These are phyloP conservation scores for Hirundichthys speculiger DNA, from an alignment of 2,113 vertebrate species.

Conservation along the genomic window DNA sequence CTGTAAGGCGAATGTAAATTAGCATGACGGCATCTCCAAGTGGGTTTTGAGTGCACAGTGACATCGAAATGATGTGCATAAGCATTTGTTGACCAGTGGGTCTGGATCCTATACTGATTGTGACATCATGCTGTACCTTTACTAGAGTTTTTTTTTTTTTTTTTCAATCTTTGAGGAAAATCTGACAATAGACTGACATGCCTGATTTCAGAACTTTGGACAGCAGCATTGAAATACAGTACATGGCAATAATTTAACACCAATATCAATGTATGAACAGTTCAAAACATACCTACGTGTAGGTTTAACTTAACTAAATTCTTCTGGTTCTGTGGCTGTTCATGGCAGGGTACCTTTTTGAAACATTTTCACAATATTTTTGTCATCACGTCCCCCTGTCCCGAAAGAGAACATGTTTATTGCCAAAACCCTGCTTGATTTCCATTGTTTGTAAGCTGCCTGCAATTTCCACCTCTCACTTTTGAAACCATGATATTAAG, in stretches of 20 bases:
- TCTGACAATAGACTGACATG: not conserved
- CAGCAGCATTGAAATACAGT: not conserved
- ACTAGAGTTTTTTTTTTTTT: not conserved
- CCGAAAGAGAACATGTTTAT: not conserved
- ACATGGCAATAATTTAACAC: not conserved
- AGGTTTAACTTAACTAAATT: too few species aligned
- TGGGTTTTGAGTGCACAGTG: not conserved
- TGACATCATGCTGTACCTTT: not conserved
- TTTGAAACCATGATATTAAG: too few species aligned
- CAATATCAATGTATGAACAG: not conserved
- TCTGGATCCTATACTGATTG: not conserved
- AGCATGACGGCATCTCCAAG: not conserved
- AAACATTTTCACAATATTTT: slow-evolving; percentile 12
- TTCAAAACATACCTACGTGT: too few species aligned
- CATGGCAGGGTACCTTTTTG: slow-evolving; percentile 4
- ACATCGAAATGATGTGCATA: slow-evolving; percentile 11
- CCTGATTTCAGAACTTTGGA: slow-evolving; percentile 14
- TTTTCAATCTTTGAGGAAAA: too few species aligned
- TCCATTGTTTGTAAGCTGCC: slow-evolving; percentile 7
- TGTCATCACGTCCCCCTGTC: slow-evolving; percentile 7
- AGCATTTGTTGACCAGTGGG: not conserved
- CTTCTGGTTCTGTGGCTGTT: not conserved
- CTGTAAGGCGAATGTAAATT: slow-evolving; percentile 35
- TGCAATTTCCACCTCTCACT: not conserved
- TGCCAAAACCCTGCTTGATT: slow-evolving; percentile 16